Conservation (phyloP, 2,888 invertebrate species). For the Leptinotarsa rubiginosa region DNA sequence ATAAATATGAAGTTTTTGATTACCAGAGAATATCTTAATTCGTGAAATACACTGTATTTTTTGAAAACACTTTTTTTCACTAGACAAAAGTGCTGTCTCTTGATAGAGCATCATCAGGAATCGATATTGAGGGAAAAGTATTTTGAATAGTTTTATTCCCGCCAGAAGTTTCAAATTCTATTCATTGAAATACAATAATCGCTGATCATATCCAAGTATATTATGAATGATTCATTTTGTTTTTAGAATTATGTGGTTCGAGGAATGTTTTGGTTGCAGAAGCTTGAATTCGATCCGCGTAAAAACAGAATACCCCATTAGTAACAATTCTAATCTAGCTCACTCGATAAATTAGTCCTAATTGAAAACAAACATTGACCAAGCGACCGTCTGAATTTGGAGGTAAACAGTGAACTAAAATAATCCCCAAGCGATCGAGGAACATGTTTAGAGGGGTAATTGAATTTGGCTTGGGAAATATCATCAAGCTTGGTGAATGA, state of each 20-base stretch:
- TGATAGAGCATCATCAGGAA: too few relatives aligned
- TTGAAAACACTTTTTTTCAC: too few relatives aligned
- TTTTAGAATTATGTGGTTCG: not conserved
- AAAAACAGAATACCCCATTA: not conserved
- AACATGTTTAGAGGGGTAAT: conserved; percentile 11
- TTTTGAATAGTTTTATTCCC: too few relatives aligned
- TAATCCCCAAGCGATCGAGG: conserved; percentile 1
- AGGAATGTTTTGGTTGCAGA: not conserved
- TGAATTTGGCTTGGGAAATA: not conserved
- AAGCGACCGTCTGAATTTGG: conserved; percentile 12
- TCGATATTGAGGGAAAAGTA: too few relatives aligned
- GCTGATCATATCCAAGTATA: not conserved
- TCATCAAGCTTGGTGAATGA: not conserved
- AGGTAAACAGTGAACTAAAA: conserved; percentile 10
- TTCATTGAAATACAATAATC: too few relatives aligned
- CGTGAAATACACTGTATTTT: too few relatives aligned
- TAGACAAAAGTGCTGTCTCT: too few relatives aligned
- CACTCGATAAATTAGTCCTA: conserved; percentile 21
- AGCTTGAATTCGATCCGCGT: not conserved
- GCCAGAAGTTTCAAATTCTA: too few relatives aligned
- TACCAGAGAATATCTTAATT: too few relatives aligned
- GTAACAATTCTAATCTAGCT: conserved; percentile 8
- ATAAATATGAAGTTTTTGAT: too few relatives aligned
- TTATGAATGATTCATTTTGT: not conserved
- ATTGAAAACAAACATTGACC: conserved; percentile 30